Percentiles rank a stretch among this genome's conserved stretches.
These are phyloP conservation scores for Bombus waltoni DNA, from an alignment of 1,140 invertebrate genomes.

Conservation along the genomic window DNA sequence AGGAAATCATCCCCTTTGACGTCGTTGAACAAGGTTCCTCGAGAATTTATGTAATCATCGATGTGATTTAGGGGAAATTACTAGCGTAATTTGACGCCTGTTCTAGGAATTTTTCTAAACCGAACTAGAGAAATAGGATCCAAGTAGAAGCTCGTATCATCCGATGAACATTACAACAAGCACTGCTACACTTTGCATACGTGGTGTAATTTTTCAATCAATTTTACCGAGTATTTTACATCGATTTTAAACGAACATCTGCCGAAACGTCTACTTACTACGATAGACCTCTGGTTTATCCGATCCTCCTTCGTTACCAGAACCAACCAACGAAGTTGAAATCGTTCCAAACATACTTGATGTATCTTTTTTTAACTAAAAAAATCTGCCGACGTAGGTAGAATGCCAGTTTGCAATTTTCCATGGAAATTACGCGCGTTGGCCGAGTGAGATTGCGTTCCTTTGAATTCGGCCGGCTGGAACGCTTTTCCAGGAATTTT, in stretches of 20 bases:
- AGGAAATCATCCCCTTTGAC: neutral
- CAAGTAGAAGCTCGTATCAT: too few species aligned
- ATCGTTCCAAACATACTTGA: neutral
- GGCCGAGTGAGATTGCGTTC: neutral
- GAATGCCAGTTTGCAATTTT: slow-evolving; percentile 3
- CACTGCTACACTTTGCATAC: too few species aligned
- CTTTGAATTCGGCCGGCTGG: slow-evolving; percentile 7
- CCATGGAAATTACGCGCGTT: neutral
- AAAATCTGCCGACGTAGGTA: neutral
- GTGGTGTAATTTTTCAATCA: too few species aligned
- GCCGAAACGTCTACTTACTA: too few species aligned
- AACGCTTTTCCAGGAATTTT: neutral
- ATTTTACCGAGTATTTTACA: too few species aligned
- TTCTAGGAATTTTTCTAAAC: too few species aligned
- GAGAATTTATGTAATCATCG: neutral
- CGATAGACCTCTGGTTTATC: too few species aligned
- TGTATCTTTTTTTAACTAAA: neutral
- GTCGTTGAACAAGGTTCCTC: neutral
- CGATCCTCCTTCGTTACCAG: neutral
- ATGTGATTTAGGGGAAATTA: neutral
- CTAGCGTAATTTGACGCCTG: neutral
- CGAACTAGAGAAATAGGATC: too few species aligned
- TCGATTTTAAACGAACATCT: too few species aligned
- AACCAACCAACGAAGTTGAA: neutral
- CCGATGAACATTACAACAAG: too few species aligned